Evolutionary conservation across 2,113 vertebrate species (phyloP).

Genomic region (Lutjanus erythropterus): DNA sequence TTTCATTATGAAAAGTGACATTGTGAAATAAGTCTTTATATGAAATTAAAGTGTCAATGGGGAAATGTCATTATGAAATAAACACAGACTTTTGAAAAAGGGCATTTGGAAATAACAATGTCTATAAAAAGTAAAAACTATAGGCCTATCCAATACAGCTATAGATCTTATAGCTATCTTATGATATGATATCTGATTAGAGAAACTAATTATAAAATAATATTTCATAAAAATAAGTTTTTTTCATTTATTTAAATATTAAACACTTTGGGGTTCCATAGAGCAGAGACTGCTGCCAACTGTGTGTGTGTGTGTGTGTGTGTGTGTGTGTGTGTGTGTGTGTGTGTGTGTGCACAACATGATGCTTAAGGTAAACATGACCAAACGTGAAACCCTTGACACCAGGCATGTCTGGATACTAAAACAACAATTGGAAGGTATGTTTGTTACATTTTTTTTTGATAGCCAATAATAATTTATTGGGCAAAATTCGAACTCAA

Average conservation of each 20-base stretch:
- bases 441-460: not conserved
- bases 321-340: no score
- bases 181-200: no score
- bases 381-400: slow-evolving; percentile 38
- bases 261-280: slow-evolving; percentile 16
- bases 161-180: no score
- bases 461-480: not conserved
- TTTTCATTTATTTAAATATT: not conserved
- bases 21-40: not conserved
- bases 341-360: no score
- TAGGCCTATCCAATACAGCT: not conserved
- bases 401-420: slow-evolving; percentile 10
- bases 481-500: not conserved
- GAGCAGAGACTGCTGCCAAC: slow-evolving; percentile 9
- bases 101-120: not conserved
- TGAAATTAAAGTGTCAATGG: no score
- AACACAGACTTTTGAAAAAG: not conserved
- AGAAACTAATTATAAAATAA: no score
- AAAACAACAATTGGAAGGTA: not conserved
- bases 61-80: not conserved
- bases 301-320: no score
- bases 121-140: not conserved
- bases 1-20: not conserved
- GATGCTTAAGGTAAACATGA: slow-evolving; percentile 1
- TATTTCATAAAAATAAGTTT: no score